Evolutionary conservation across 2,888 invertebrate genomes (phyloP), one percentile per base, ranked within the genome.

Genomic region (Adelphocoris suturalis): DNA sequence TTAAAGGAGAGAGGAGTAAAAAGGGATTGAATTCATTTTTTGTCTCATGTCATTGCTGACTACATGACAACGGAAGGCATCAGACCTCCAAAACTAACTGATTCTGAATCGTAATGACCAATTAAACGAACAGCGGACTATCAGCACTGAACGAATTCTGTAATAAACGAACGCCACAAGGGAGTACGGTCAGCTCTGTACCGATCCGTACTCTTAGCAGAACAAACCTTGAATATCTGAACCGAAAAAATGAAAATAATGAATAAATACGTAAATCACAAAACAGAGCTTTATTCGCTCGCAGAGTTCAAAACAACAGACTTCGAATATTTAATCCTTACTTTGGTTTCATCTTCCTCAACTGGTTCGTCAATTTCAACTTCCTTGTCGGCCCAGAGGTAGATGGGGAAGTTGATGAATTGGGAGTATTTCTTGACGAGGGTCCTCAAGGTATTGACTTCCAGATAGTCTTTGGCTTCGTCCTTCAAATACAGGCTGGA

Each of bases 371-470:
- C 92, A 68, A 92, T 92, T 47, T 95, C 95, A 89, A 94, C 94
- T 93, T 95, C 82, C 28, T 80, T 96, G 93, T 95, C 96, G 78
- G 97, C 96, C 99, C 99, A 99, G 93, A 99, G 94, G 94, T 97
- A 97, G 93, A 99, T 99, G 91, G 98, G 98, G 95, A 99, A 99
- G 94, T 99, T 99, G 93, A 99, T 99, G 94, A 99, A 99, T 94
- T 99, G 99, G 7, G 99, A 99, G 94, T 99, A 99, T 94, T 99
- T 99, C 94, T 97, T 97, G 91, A 99, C 97, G 90, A 99, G 95
- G 92, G 96, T 96, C 92, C 96, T 96, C 92, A 99, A 95, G 0
- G 98, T 98, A 93, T 97, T 97, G 91, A 97, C 95, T 94, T 99
- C 99, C 93, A 99, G 94, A 95, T 97, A 99, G 94, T 99, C 99